Conservation (phyloP, 2,888 invertebrate species). For the Acanthosepion esculentum region DNA sequence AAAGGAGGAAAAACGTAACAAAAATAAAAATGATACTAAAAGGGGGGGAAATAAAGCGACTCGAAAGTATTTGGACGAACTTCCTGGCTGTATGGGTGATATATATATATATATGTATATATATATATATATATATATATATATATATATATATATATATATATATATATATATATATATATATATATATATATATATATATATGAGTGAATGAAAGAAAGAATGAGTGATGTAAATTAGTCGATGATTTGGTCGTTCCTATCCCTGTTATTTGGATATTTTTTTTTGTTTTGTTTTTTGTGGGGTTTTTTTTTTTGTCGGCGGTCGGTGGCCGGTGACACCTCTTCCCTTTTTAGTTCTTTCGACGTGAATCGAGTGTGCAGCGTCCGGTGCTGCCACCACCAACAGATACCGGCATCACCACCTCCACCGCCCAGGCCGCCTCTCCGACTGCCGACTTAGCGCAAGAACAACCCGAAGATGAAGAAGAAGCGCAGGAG, state of each 20-base stretch:
- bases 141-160: no score
- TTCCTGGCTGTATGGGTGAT: neutral
- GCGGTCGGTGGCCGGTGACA: neutral
- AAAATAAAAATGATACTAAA: neutral
- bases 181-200: neutral
- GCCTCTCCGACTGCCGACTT: slow-evolving; percentile 33
- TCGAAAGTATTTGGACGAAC: neutral
- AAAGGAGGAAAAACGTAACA: neutral
- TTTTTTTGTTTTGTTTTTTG: neutral
- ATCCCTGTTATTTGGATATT: neutral
- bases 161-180: neutral
- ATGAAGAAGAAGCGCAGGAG: neutral
- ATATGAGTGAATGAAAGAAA: neutral
- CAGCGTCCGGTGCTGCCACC: neutral
- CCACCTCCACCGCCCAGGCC: slow-evolving; percentile 12
- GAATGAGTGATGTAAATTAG: no score
- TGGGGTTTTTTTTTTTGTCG: neutral
- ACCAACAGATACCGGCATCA: slow-evolving; percentile 14
- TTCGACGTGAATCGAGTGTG: neutral
- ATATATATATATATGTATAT: neutral
- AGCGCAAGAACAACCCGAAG: slow-evolving; percentile 3
- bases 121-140: no score
- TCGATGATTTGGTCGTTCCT: neutral
- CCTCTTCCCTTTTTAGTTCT: neutral
- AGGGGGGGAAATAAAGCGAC: neutral